These are phyloP conservation scores for Volucella bombylans DNA, from an alignment of 2,888 invertebrate genomes.

Conservation along the genomic window DNA sequence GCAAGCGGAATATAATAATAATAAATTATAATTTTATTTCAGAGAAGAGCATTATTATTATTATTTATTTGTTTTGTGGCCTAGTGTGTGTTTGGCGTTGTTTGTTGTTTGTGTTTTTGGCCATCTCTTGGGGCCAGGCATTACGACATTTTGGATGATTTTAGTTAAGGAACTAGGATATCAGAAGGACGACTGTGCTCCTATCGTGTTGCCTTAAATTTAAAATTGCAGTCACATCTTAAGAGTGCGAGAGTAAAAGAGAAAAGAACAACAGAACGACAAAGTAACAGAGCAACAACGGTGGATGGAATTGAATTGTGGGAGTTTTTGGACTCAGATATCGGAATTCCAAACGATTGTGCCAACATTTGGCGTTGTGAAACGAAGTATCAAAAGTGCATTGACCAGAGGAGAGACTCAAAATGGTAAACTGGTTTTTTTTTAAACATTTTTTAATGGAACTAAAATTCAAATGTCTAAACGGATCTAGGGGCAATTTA, in stretches of 20 bases:
- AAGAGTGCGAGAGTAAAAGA: constrained; percentile 2
- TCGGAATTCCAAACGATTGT: neutral
- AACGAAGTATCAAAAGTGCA: constrained; percentile 13
- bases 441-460: too few relatives aligned
- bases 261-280: constrained; percentile 13
- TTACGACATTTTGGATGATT: constrained; percentile 8
- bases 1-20: constrained; percentile 83
- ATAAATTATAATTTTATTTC: constrained; percentile 82
- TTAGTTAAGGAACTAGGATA: constrained; percentile 43
- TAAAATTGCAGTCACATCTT: neutral
- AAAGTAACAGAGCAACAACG: neutral
- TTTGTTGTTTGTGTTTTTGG: constrained; percentile 3
- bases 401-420: constrained; percentile 43
- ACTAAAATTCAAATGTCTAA: too few relatives aligned
- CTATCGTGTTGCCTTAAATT: constrained; percentile 26
- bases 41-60: constrained; percentile 78
- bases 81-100: too few relatives aligned
- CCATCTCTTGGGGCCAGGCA: neutral
- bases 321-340: constrained; percentile 23
- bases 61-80: constrained; percentile 66
- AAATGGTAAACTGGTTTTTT: constrained; percentile 30
- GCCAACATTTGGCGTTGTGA: neutral
- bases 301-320: neutral
- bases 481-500: too few relatives aligned
- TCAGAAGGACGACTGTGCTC: constrained; percentile 1